A percentile compares a stretch with the other conserved stretches of the same genome.
Evolutionary conservation across 2,113 vertebrate genomes (phyloP).

Genomic region (Myrmecobius fasciatus): DNA sequence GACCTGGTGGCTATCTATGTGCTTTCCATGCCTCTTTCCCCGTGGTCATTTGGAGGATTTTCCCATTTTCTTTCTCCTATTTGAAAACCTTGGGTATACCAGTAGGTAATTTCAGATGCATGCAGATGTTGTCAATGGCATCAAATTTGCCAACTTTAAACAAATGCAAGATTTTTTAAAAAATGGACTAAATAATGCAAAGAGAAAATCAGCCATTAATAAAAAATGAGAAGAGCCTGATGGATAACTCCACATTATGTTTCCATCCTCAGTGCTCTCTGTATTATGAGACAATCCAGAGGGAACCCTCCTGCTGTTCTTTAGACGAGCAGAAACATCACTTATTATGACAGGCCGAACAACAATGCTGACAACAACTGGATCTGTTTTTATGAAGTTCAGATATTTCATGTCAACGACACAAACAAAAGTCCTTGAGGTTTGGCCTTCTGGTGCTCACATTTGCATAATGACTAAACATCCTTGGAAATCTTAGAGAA

Average conservation of each 20-base stretch:
- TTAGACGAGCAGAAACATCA: conserved; percentile 69
- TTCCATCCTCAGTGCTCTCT: conserved; percentile 70
- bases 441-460: background rate
- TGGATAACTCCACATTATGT: conserved; percentile 63
- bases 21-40: conserved; percentile 48
- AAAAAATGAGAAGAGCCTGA: conserved; percentile 66
- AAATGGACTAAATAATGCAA: conserved; percentile 52
- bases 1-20: background rate
- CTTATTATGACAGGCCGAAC: conserved; percentile 67
- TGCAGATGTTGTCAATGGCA: conserved; percentile 56
- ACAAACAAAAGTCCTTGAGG: conserved; percentile 43
- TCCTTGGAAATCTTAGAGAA: conserved; percentile 27
- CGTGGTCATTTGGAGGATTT: conserved; percentile 30
- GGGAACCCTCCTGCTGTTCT: conserved; percentile 69
- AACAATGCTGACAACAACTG: conserved; percentile 33
- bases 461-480: conserved; percentile 21
- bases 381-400: conserved; percentile 63
- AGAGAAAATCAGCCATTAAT: conserved; percentile 64
- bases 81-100: conserved; percentile 60
- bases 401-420: conserved; percentile 34
- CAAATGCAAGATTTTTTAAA: conserved; percentile 49
- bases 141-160: conserved; percentile 67
- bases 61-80: conserved; percentile 23
- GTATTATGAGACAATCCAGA: conserved; percentile 67
- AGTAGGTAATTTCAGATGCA: conserved; percentile 36